Base-by-base conservation (phyloP, 2,113 vertebrate species). In the Mormyrus lacerda region DNA sequence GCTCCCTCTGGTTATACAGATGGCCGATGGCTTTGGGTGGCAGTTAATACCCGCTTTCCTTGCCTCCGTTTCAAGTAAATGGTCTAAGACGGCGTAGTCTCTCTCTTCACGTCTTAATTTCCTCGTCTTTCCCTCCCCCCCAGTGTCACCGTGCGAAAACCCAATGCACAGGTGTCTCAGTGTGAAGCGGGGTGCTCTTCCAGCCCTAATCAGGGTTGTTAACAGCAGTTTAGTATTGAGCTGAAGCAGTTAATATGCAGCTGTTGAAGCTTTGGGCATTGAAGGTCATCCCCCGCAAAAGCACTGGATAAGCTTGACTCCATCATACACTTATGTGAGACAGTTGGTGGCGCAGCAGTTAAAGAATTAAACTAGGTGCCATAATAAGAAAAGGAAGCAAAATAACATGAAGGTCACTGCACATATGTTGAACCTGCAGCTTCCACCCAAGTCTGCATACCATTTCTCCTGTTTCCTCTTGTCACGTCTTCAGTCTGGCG, bases 11-110 rank as follows among this genome's bases (percentile, higher is more conserved):
- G 82, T 84, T 47, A 24, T 84, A 45, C 82, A 84, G 82, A 47
- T 84, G 82, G 82, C 82, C 82, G 19, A 84, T 84, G 44, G 44
- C 82, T 84, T 84, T 84, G 82, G 82, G 44, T 84, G 82, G 10
- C 82, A 47, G 19, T 84, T 84, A 84, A 24, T 47, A 84, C 82
- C 82, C 45, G 35, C 82, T 84, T 47, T 47, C 82, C 82, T 47
- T 84, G 82, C 44, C 44, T 24, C 27, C 9, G 44, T 47, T 8
- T 42, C 24, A 21, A 27, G 82, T 44, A 84, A 84, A 84, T 15
- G 21, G 82, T 84, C 4, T 82, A 8, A 84, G 73, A 84, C n/a
- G 44, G 44, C 82, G 2, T 21, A 4, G 24, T 3, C 39, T 44
- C 82, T 84, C 44, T 84, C 82, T 45, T 47, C 82, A 84, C 19